A percentile compares a stretch with the other conserved stretches of the same genome.
These are phyloP conservation scores for Taeniopygia guttata DNA, from an alignment of 2,797 vertebrate genomes.

Conservation along the genomic window DNA sequence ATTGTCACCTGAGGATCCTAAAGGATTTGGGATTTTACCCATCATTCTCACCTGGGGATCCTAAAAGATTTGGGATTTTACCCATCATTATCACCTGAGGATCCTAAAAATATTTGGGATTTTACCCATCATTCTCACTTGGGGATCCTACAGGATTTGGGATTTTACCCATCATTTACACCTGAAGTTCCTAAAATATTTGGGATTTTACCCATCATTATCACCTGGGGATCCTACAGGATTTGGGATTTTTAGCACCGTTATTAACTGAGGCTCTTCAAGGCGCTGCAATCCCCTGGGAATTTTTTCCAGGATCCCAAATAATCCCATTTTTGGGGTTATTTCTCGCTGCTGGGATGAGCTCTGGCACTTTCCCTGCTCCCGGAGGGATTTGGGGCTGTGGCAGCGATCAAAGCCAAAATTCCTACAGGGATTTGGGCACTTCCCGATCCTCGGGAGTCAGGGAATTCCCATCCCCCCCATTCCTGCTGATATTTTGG, in stretches of 20 bases:
- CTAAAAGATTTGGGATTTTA: too few species aligned
- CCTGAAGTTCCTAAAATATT: not conserved
- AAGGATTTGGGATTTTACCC: too few species aligned
- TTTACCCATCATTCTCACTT: not conserved
- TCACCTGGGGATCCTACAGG: too few species aligned
- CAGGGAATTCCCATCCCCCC: not conserved
- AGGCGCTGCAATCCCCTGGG: not conserved
- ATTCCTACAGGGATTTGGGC: not conserved
- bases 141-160: not conserved
- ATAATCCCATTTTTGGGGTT: not conserved
- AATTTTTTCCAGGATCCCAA: not conserved
- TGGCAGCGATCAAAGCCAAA: not conserved
- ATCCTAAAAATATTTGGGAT: too few species aligned
- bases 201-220: not conserved
- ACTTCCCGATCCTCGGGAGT: not conserved
- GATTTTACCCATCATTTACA: not conserved
- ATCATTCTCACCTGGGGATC: too few species aligned
- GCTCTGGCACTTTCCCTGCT: not conserved
- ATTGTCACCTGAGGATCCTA: too few species aligned
- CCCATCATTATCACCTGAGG: too few species aligned
- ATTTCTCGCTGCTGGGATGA: not conserved
- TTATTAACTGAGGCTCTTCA: too few species aligned
- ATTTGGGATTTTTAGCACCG: not conserved
- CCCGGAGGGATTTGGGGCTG: not conserved
- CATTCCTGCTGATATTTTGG: not conserved